Evolutionary conservation across 1,140 invertebrate species (phyloP), one percentile per base, ranked within the genome.

Genomic region (Ericerus pela): DNA sequence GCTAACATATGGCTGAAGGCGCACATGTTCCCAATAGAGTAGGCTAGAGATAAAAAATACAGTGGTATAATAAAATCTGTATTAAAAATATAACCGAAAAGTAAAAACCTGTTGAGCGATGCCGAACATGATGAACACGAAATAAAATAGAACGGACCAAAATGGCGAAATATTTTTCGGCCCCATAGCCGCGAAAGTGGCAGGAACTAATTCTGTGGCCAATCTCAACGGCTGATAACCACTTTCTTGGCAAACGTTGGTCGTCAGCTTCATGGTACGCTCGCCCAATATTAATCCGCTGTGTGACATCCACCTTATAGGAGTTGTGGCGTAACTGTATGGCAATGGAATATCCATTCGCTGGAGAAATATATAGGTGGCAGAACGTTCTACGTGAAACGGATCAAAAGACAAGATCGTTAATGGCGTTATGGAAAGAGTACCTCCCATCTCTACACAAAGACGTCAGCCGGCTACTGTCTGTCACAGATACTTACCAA

Each of bases 71-170:
- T 10, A 33, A 33, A 8, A 10, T 33, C 31, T 33, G n/a, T n/a
- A 33, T n/a, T 33, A 33, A 8, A 8, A n/a, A 12, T 20, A 6
- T 8, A 43, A 43, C 20, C 20, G 18, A 43, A 43, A 43, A 43
- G 20, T 27, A 59, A 55, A 57, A 59, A 79, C 76, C 72, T 86
- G 82, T 65, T 92, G 88, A 2, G 84, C 84, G 22, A 94, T 75
- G 0, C 88, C 88, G 64, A 94, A 90, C 53, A 87, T 70, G 53
- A 91, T 85, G 51, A 92, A 74, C 47, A 82, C 80, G 61, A 85
- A 82, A 68, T 90, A 94, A 62, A 89, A 88, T 14, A 91, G 74
- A 8, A 88, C 80, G 0, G 85, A 82, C 88, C 88, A 93, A 63
- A 87, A 85, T 12, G 85, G 82, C 0, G 84, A 87, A 4, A 82